Base-by-base conservation (phyloP, 2,797 vertebrate genomes). In the Rhabdomys pumilio region DNA sequence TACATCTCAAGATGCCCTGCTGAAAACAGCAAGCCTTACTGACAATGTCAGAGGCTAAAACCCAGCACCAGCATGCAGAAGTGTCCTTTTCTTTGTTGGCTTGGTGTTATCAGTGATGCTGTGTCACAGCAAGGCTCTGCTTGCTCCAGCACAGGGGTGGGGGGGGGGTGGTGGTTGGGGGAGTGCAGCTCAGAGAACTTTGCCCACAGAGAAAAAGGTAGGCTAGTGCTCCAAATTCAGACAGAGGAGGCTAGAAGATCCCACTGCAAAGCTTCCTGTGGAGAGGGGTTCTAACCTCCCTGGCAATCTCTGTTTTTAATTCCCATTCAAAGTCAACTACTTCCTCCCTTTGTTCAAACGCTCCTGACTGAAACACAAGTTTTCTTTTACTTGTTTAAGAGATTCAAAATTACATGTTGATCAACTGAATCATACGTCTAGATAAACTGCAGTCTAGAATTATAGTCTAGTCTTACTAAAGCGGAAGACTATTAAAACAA, bases 21-120 rank as follows among this genome's bases (percentile, higher is more conserved):
- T 24, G 50, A 86, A 97, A 89, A 38, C 47, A 63, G 88, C 81
- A 96, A 95, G 57, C 41, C 93, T 94, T 97, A 85, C 93, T 72
- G 90, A 92, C 95, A 95, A 95, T 0, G 15, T 89, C 79, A 93
- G 79, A 61, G 53, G 69, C 85, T 57, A 29, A 47, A 81, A 80
- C 0, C 3, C 44, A n/a, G 80, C 83, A n/a, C 80, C 72, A 47
- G 55, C 11, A 69, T 59, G 20, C 24, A 50, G 20, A 63, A 4
- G 1, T 4, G 20, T 73, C 85, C 34, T 93, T 90, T 67, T 41
- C 29, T 26, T 34, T 29, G 55, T 50, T 57, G 75, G 55, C 38
- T 34, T 24, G 44, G 31, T 26, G 10, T 59, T 80, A 15, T 31
- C 29, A 26, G 31, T 0, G 1, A 34, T 47, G 81, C 55, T 50